These are phyloP conservation scores for Serrognathus titanus DNA, from an alignment of 2,888 invertebrate genomes.

Conservation along the genomic window DNA sequence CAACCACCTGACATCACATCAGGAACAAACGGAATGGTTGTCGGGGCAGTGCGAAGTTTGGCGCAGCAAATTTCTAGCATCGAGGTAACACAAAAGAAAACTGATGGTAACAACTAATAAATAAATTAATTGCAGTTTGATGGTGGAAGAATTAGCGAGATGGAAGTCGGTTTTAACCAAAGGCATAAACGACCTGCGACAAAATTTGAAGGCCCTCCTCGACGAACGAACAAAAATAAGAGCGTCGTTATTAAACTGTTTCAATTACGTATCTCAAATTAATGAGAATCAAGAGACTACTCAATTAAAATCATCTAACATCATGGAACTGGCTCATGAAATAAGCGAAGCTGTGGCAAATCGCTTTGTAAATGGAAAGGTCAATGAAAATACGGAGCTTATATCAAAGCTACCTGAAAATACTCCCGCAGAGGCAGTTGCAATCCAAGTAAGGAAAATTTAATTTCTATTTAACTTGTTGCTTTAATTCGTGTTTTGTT, in stretches of 20 bases:
- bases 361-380: conserved; percentile 31
- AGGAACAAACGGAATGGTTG: conserved; percentile 90
- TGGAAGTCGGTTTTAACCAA: conserved; percentile 79
- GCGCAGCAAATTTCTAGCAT: conserved; percentile 94
- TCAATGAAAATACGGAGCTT: conserved; percentile 43
- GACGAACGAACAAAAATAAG: conserved; percentile 67
- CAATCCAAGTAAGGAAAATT: conserved; percentile 19
- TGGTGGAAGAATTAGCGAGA: conserved; percentile 87
- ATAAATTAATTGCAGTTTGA: conserved; percentile 60
- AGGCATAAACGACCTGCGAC: conserved; percentile 66
- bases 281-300: conserved; percentile 47
- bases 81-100: conserved; percentile 59
- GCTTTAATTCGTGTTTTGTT: conserved; percentile 22
- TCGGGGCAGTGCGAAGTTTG: conserved; percentile 95
- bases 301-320: conserved; percentile 55
- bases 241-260: conserved; percentile 61
- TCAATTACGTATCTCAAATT: conserved; percentile 56
- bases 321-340: conserved; percentile 61
- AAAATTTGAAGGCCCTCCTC: conserved; percentile 64
- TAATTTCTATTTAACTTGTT: neutral
- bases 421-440: conserved; percentile 29
- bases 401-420: conserved; percentile 25
- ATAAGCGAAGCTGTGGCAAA: conserved; percentile 58
- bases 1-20: conserved; percentile 80
- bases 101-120: neutral